phyloP scores from a whole-genome alignment of 1,140 invertebrate species.

The Parasteatoda tepidariorum region DNA sequence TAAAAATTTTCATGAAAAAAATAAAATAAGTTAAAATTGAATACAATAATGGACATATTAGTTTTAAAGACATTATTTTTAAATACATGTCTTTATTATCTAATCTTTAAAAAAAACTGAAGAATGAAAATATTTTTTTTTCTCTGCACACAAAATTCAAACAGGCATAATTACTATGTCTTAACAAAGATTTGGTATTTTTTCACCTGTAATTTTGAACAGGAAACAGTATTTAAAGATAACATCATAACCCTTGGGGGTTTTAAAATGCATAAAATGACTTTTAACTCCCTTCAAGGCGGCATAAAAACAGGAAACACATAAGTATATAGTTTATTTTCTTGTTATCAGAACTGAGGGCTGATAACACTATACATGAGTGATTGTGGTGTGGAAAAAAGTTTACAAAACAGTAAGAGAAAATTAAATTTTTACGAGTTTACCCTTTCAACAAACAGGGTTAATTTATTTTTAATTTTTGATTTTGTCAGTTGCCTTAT shows the following conservation, averaged over 20 bases:
- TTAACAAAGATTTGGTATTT: not conserved
- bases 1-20: too few species aligned
- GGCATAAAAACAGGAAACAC: not conserved
- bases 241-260: not conserved
- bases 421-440: constrained; percentile 47
- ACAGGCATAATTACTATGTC: not conserved
- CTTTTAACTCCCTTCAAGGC: not conserved
- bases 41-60: too few species aligned
- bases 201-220: not conserved
- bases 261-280: not conserved
- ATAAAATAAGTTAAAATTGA: too few species aligned
- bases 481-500: constrained; percentile 39
- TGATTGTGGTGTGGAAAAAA: not conserved
- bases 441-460: not conserved
- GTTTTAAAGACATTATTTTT: too few species aligned
- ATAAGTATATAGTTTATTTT: not conserved
- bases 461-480: constrained; percentile 49
- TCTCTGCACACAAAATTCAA: too few species aligned
- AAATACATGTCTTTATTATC: too few species aligned
- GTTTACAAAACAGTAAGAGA: constrained; percentile 7
- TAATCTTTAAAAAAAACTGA: too few species aligned
- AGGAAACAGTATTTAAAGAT: not conserved
- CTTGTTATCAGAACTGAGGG: not conserved
- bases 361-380: not conserved
- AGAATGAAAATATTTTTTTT: too few species aligned